Base-by-base conservation (phyloP, 2,888 invertebrate species). In the Xanthorhoe spadicearia region DNA sequence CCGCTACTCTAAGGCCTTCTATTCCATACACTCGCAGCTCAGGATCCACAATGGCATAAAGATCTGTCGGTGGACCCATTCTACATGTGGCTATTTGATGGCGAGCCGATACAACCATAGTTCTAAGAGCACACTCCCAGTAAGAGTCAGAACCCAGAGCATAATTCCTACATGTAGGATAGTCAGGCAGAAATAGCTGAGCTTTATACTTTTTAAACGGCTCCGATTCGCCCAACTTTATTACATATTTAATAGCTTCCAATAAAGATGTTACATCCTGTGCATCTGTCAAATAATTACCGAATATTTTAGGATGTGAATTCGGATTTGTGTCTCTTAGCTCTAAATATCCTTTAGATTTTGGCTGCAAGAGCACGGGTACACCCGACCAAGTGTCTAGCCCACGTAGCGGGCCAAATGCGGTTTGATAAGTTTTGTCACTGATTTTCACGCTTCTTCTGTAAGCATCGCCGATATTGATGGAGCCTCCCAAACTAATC, bases 261-360 rank as follows among this genome's bases (percentile, higher is more conserved):
- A 95, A 85, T 17, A 95, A 72, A 0, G 94, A 94, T 15, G 92
- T 90, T 53, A 95, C 82, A 75, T 97, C 94, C 63, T 94, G 91
- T 13, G 94, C 94, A 79, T 97, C 94, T 0, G 94, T 93, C 65
- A 97, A 94, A 81, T 97, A 98, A 76, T 98, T 97, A 0, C 97
- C 96, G 76, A 96, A 95, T 64, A 98, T 94, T 67, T 95, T 93
- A 0, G 98, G 97, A 78, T 95, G 94, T 1, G 96, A 95, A 59
- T 95, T 94, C 0, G 97, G 97, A 87, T 97, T 95, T n/a, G 94
- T 94, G 38, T 96, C 95, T 74, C 94, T 94, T 0, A 98, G 92
- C 80, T 94, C 94, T 0, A 97, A 81, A 8, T 94, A 94, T 0
- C 97, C 97, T 66, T 93, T 93, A 5, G 97, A 97, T 82, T 95